Evolutionary conservation across 2,888 invertebrate species (phyloP).

Genomic region (Palloptera scutellata): DNA sequence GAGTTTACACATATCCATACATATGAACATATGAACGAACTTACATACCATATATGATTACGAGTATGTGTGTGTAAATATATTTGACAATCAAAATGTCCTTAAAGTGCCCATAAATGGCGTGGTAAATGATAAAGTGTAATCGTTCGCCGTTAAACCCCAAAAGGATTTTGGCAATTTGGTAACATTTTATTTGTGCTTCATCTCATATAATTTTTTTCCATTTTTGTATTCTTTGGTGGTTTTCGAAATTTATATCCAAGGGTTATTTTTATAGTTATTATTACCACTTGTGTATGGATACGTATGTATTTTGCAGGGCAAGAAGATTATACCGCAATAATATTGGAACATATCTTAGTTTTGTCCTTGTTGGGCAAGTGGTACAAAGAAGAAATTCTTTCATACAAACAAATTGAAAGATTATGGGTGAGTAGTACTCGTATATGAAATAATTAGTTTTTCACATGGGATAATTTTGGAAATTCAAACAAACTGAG

Average conservation of each 20-base stretch:
- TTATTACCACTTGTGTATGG: constrained; percentile 38
- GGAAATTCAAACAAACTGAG: too few species aligned
- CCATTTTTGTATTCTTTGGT: background rate
- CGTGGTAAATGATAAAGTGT: constrained; percentile 45
- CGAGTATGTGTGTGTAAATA: constrained; percentile 6
- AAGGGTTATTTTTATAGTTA: constrained; percentile 42
- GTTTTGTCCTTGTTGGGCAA: too few species aligned
- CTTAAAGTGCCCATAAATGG: constrained; percentile 42
- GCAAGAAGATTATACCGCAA: background rate
- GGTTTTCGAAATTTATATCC: constrained; percentile 33
- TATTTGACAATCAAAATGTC: constrained; percentile 44
- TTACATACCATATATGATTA: too few species aligned
- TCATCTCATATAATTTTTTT: constrained; percentile 3
- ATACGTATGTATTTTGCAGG: background rate
- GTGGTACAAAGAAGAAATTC: too few species aligned
- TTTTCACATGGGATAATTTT: too few species aligned
- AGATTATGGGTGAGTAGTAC: too few species aligned
- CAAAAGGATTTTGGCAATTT: constrained; percentile 39
- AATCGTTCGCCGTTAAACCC: constrained; percentile 37
- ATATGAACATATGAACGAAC: too few species aligned
- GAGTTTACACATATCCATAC: too few species aligned
- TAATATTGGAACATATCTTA: too few species aligned
- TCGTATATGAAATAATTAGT: too few species aligned
- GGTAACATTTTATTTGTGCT: constrained; percentile 35
- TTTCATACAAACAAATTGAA: too few species aligned